Evolutionary conservation across 1,140 invertebrate genomes (phyloP), one percentile per base, ranked within the genome.

Genomic region (Danaus melanippus): DNA sequence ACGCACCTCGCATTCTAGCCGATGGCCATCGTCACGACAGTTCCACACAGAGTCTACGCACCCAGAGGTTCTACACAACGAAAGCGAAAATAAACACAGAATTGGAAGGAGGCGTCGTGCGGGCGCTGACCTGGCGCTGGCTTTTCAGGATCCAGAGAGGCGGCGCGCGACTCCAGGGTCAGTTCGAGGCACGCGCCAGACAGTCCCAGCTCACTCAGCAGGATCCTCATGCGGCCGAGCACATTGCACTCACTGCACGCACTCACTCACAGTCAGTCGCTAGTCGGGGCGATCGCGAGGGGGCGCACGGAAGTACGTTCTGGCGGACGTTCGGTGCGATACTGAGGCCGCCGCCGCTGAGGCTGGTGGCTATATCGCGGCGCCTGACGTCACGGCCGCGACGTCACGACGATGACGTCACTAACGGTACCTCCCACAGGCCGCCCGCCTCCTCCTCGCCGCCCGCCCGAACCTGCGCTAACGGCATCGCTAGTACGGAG

Each of bases 201-300:
- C 60, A 88, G 84, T 79, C 87, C 87, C 75, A 88, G 74, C 65
- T 88, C 87, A 76, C 87, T 87, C 62, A 88, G 76, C 76, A 88
- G 84, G 83, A 88, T 88, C 87, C 87, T 88, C 87, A 88, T 88
- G 85, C 86, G 86, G 84, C 71, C 69, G 60, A 76, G 79, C 79
- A 86, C 83, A 86, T 86, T 79, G 76, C 83, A 86, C 80, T 84
- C 82, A 84, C 79, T 84, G 76, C 72, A 77, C 80, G 80, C 80
- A 83, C 83, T 79, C 83, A 86, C 83, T 80, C 74, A 83, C 83
- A 58, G 63, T 76, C 76, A 65, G 74, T 79, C 74, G 67, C 73
- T 71, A 70, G 69, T 66, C 58, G 63, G 64, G 59, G 66, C 54
- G 58, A 60, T 75, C 75, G 77, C 74, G 71, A 71, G 68, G 71